Conservation (phyloP, 1,140 invertebrate species). For the Drosophila asahinai region DNA sequence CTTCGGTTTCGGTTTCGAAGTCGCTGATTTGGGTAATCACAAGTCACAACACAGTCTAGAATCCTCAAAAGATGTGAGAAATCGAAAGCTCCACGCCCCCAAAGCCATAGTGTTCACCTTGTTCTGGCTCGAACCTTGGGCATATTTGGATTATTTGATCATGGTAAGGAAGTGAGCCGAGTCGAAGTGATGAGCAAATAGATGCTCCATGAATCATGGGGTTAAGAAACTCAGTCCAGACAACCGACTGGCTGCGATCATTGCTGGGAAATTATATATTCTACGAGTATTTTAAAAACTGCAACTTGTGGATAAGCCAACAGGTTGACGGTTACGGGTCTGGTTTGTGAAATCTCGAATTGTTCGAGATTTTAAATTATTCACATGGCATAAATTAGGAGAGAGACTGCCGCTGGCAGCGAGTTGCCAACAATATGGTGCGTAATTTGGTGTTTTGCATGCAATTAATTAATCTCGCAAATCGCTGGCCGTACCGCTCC, state of each 20-base stretch:
- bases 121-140: slow-evolving; percentile 42
- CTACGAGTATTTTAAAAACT: slow-evolving; percentile 20
- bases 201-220: slow-evolving; percentile 23
- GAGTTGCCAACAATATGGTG: slow-evolving; percentile 50
- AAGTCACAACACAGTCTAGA: slow-evolving; percentile 37
- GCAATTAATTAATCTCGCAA: slow-evolving; percentile 71
- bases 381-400: slow-evolving; percentile 42
- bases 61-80: slow-evolving; percentile 30
- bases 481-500: slow-evolving; percentile 9
- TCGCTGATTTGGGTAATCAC: slow-evolving; percentile 41
- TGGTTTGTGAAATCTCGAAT: slow-evolving; percentile 25
- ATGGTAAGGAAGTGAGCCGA: slow-evolving; percentile 37
- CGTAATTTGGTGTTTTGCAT: slow-evolving; percentile 78
- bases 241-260: slow-evolving; percentile 1
- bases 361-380: slow-evolving; percentile 41
- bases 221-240: slow-evolving; percentile 31
- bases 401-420: slow-evolving; percentile 34
- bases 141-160: slow-evolving; percentile 34
- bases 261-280: slow-evolving; percentile 21
- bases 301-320: slow-evolving; percentile 47
- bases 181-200: background rate
- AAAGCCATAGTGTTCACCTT: slow-evolving; percentile 43
- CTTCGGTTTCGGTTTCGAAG: background rate
- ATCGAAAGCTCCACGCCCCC: slow-evolving; percentile 55
- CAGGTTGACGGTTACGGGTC: slow-evolving; percentile 19